Evolutionary conservation across 1,140 invertebrate species (phyloP), one percentile per base, ranked within the genome.

Genomic region (Zaprionus ghesquierei): DNA sequence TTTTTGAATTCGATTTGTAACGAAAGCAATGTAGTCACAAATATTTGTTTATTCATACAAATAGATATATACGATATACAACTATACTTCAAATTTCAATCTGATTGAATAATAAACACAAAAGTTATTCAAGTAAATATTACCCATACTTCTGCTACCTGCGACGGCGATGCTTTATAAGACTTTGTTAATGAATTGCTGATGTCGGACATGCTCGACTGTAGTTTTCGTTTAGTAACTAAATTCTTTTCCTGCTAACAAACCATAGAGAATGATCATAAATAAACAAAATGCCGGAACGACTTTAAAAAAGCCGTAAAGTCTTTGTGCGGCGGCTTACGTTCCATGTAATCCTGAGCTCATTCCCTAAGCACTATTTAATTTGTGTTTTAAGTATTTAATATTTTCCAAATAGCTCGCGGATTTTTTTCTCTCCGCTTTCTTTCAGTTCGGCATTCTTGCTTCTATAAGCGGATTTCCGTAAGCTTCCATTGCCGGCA

Each of bases 401-500:
- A 25, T 46, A 63, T 49, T 44, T 69, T 66, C 35, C 22, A 20
- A 31, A 27, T 10, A 33, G 23, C 10, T 4, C 51, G 22, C 3
- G 12, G 33, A 6, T 27, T 55, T 25, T 65, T 56, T 31, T 33
- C 18, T 10, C 18, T 13, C 22, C 1, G n/a, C 5, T n/a, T 53
- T 2, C 50, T 31, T 18, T 9, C 6, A 29, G 49, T 18, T 35
- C 27, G 27, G 10, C 15, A 3, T 25, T 65, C 56, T 44, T 3
- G 63, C 35, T 59, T 9, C 10, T 59, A 25, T 31, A 25, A 71
- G 62, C 25, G 53, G 62, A 65, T 71, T 65, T 66, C 63, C 53
- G 23, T 29, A 31, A 51, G 54, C 54, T 33, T 46, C n/a, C 13
- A 27, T 33, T 33, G 15, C 44, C n/a, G 23, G 15, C 62, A 59